These are phyloP conservation scores for Trematomus loennbergii DNA, from an alignment of 2,113 vertebrate genomes.

Conservation along the genomic window DNA sequence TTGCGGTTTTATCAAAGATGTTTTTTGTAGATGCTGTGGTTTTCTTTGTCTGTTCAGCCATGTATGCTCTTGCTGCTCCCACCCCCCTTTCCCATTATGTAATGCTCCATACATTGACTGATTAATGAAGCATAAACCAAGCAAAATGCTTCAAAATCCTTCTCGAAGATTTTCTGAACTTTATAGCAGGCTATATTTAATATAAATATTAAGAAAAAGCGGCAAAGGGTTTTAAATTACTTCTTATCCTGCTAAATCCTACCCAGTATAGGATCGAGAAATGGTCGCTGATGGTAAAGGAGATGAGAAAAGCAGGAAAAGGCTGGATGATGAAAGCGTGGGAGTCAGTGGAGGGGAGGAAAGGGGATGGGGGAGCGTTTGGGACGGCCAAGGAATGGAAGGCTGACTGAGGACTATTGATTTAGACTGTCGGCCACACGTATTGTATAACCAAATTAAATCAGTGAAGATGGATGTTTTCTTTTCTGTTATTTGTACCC, in stretches of 20 bases:
- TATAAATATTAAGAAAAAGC: not conserved
- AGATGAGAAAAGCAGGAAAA: conserved; percentile 57
- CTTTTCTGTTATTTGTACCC: conserved; percentile 9
- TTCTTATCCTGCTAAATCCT: not conserved
- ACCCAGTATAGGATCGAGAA: conserved; percentile 11
- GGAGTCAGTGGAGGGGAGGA: conserved; percentile 53
- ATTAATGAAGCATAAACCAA: not conserved
- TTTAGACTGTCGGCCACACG: conserved; percentile 28
- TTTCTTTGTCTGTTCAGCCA: conserved; percentile 6
- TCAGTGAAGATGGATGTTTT: conserved; percentile 34
- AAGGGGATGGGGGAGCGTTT: conserved; percentile 32
- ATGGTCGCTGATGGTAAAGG: conserved; percentile 42
- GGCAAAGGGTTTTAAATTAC: not conserved
- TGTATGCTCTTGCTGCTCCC: not conserved
- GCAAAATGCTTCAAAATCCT: not conserved
- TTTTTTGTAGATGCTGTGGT: not conserved
- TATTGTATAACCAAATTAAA: conserved; percentile 35
- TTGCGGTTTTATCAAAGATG: not conserved
- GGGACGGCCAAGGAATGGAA: conserved; percentile 33
- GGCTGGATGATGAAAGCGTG: conserved; percentile 65
- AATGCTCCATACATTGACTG: not conserved
- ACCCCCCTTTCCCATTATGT: not conserved
- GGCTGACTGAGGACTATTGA: conserved; percentile 58
- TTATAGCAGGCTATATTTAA: not conserved
- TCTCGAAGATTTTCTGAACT: not conserved